Conservation (phyloP, 2,797 vertebrate genomes). For the Sebastes iracundus region DNA sequence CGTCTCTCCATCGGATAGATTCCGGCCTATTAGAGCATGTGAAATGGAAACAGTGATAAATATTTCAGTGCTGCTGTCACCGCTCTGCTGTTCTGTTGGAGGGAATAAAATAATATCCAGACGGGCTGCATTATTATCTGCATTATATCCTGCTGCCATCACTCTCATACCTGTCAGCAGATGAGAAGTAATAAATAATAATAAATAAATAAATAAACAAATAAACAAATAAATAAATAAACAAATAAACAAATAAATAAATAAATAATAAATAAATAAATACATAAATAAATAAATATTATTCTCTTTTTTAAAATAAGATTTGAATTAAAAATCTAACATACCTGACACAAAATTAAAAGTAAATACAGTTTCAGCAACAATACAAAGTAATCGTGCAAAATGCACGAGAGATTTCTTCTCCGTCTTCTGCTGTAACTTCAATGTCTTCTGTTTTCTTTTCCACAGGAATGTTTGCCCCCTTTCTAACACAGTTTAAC, state of each 20-base stretch:
- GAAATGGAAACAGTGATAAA: slow-evolving; percentile 49
- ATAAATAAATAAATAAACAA: too few species aligned
- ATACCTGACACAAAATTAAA: too few species aligned
- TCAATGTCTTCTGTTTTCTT: not conserved
- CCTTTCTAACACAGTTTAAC: not conserved
- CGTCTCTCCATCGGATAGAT: slow-evolving; percentile 9
- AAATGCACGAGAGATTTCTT: too few species aligned
- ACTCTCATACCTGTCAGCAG: not conserved
- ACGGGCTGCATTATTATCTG: not conserved
- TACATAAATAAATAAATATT: too few species aligned
- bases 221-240: too few species aligned
- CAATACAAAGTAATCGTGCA: not conserved
- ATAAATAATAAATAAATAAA: too few species aligned
- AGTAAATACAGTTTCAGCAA: too few species aligned
- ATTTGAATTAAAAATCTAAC: too few species aligned
- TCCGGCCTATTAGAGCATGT: slow-evolving; percentile 46
- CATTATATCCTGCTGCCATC: not conserved
- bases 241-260: too few species aligned
- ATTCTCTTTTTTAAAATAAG: too few species aligned
- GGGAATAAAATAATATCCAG: not conserved
- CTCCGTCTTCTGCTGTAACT: not conserved
- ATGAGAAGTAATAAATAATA: too few species aligned
- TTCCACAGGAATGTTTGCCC: slow-evolving; percentile 6
- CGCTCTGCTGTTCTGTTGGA: slow-evolving; percentile 1
- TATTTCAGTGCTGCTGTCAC: slow-evolving; percentile 46